Evolutionary conservation across 1,140 invertebrate species (phyloP).

Genomic region (Drosophila mojavensis): DNA sequence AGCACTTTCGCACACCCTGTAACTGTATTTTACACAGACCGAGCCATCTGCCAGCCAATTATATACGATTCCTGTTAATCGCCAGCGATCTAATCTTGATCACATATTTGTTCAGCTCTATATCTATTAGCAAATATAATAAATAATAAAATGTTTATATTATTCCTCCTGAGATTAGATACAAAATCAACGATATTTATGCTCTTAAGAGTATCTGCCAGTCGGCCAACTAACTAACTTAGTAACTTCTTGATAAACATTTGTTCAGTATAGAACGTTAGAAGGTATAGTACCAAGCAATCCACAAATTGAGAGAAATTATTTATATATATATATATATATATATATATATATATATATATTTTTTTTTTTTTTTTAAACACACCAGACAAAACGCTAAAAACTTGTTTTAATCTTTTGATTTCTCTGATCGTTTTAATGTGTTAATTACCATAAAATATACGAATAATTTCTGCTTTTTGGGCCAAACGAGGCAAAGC

Average conservation of each 20-base stretch:
- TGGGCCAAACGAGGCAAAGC: not conserved
- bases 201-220: not conserved
- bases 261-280: not conserved
- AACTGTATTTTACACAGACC: not conserved
- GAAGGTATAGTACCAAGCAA: not conserved
- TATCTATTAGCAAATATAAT: too few species aligned
- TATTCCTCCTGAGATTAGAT: too few species aligned
- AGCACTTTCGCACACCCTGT: not conserved
- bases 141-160: too few species aligned
- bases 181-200: too few species aligned
- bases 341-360: too few species aligned
- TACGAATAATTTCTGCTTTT: not conserved
- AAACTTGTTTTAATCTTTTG: conserved; percentile 18
- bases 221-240: not conserved
- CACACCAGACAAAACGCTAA: not conserved
- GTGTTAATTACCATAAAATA: conserved; percentile 25
- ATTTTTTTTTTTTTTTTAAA: too few species aligned
- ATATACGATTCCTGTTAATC: too few species aligned
- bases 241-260: not conserved
- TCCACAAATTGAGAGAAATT: too few species aligned
- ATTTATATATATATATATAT: not conserved
- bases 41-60: too few species aligned
- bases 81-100: too few species aligned
- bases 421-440: conserved; percentile 17
- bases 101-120: too few species aligned